phyloP scores from a whole-genome alignment of 2,797 vertebrate species.

The Borostomias antarcticus region DNA sequence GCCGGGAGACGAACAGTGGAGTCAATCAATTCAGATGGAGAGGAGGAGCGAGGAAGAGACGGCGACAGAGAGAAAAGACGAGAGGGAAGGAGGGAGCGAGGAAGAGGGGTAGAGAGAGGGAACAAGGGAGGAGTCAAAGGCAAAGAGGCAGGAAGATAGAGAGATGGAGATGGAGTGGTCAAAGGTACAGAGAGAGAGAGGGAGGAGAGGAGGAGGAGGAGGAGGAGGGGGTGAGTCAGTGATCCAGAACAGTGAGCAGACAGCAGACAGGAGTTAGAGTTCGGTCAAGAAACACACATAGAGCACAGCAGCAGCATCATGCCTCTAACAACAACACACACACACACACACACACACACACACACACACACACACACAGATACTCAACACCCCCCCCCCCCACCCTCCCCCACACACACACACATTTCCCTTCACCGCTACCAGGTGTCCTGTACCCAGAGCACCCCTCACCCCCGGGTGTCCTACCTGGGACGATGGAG shows the following conservation, averaged over 20 bases:
- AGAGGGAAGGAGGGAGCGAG: conserved; percentile 10
- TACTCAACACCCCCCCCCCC: background rate
- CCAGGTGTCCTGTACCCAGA: too few relatives aligned
- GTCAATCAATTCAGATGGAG: conserved; percentile 9
- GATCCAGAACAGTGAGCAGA: conserved; percentile 74
- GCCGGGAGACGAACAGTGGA: conserved; percentile 41
- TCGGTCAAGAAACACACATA: conserved; percentile 56
- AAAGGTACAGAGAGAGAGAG: background rate
- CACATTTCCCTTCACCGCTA: conserved; percentile 17
- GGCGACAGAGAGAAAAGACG: conserved; percentile 33
- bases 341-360: background rate
- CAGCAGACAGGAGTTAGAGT: conserved; percentile 64
- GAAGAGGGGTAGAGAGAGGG: conserved; percentile 11
- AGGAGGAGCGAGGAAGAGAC: conserved; percentile 3
- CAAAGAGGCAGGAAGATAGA: background rate
- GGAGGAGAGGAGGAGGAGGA: background rate
- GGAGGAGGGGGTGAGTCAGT: conserved; percentile 42
- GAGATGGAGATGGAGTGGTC: background rate
- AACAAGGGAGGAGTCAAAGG: background rate
- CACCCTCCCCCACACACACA: conserved; percentile 48
- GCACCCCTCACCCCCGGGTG: background rate
- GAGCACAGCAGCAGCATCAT: conserved; percentile 47
- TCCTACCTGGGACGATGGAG: conserved; percentile 93
- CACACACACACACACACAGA: background rate
- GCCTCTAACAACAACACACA: conserved; percentile 10